Conservation (phyloP, 2,888 invertebrate species). For the Serrognathus titanus region DNA sequence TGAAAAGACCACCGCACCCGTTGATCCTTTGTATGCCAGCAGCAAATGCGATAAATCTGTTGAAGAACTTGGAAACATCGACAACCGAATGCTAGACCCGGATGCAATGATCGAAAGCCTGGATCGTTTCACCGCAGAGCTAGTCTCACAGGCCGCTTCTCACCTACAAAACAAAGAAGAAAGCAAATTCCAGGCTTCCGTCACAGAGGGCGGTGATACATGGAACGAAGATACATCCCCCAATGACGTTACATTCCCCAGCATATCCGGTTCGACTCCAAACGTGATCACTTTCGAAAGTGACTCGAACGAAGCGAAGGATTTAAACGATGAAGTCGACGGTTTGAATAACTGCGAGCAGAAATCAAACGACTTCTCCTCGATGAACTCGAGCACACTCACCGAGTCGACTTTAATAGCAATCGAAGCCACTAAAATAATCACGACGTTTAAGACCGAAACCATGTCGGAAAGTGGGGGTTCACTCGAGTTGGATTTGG, state of each 20-base stretch:
- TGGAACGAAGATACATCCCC: slow-evolving; percentile 78
- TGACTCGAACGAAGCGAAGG: slow-evolving; percentile 43
- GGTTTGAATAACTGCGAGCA: slow-evolving; percentile 24
- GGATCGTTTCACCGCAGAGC: slow-evolving; percentile 61
- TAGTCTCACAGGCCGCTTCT: slow-evolving; percentile 63
- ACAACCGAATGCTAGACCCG: slow-evolving; percentile 54
- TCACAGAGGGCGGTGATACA: slow-evolving; percentile 57
- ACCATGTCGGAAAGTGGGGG: slow-evolving; percentile 59
- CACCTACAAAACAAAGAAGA: slow-evolving; percentile 51
- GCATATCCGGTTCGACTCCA: slow-evolving; percentile 73
- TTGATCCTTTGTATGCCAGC: no score
- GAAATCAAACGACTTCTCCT: slow-evolving; percentile 47
- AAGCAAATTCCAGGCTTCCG: slow-evolving; percentile 26
- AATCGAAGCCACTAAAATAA: slow-evolving; percentile 69
- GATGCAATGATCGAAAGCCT: slow-evolving; percentile 67
- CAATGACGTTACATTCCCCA: slow-evolving; percentile 78
- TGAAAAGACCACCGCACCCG: neutral
- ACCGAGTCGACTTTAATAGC: slow-evolving; percentile 70
- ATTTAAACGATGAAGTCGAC: slow-evolving; percentile 27
- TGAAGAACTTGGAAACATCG: slow-evolving; percentile 20
- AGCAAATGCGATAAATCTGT: neutral
- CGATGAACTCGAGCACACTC: slow-evolving; percentile 59
- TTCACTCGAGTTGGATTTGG: slow-evolving; percentile 68
- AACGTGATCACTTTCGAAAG: slow-evolving; percentile 66
- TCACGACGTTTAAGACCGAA: slow-evolving; percentile 54